Conservation (phyloP, 2,888 invertebrate species). For the Drosophila prostipennis region DNA sequence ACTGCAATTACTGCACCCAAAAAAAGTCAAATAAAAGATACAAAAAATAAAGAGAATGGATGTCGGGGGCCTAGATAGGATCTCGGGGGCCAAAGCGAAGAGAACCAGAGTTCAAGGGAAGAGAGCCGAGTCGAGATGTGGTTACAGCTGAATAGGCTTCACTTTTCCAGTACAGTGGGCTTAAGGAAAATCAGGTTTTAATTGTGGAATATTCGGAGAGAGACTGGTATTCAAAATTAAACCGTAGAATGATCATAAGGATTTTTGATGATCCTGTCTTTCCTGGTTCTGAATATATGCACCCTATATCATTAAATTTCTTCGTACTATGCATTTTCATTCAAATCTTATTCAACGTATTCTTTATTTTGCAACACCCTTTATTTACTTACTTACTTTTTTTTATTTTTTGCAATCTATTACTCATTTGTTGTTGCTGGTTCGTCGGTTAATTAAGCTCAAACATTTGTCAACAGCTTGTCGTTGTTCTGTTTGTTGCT, state of each 20-base stretch:
- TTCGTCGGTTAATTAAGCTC: constrained; percentile 39
- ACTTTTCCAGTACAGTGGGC: constrained; percentile 5
- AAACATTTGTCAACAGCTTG: constrained; percentile 39
- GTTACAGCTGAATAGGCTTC: constrained; percentile 1
- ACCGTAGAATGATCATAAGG: too few species aligned
- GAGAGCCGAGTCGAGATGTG: constrained; percentile 9
- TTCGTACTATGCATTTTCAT: neutral
- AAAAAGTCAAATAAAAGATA: constrained; percentile 1
- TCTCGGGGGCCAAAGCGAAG: constrained; percentile 16
- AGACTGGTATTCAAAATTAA: neutral
- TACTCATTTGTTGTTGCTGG: constrained; percentile 17
- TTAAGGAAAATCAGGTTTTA: neutral
- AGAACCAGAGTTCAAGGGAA: constrained; percentile 34
- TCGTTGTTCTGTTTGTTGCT: constrained; percentile 22
- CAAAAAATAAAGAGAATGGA: constrained; percentile 27
- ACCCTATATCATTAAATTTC: neutral
- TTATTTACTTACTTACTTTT: constrained; percentile 1
- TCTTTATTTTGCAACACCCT: constrained; percentile 5
- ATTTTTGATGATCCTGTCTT: too few species aligned
- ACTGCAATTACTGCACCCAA: constrained; percentile 48
- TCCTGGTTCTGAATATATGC: too few species aligned
- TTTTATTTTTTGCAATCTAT: constrained; percentile 10
- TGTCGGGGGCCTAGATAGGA: constrained; percentile 23
- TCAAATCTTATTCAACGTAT: constrained; percentile 1
- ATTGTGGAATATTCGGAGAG: neutral